Conservation (phyloP, 2,888 invertebrate species). For the Drosophila paucipuncta region DNA sequence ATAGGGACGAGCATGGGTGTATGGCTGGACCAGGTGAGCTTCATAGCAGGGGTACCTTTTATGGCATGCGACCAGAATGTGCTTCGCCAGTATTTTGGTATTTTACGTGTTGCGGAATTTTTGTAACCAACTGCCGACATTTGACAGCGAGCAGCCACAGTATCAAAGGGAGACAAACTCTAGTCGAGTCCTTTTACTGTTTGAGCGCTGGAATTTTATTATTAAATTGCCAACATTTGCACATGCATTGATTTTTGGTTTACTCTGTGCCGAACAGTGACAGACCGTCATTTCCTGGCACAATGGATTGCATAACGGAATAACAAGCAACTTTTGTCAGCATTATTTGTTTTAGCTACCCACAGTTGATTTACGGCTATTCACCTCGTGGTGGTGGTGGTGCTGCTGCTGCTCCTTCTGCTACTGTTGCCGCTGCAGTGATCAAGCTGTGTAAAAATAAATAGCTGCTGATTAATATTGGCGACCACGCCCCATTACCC, state of each 20-base stretch:
- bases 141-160: constrained; percentile 37
- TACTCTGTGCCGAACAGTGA: constrained; percentile 7
- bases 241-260: constrained; percentile 44
- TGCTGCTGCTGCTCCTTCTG: neutral
- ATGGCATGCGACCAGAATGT: constrained; percentile 61
- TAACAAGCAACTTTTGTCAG: constrained; percentile 50
- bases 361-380: constrained; percentile 38
- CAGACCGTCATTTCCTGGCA: constrained; percentile 38
- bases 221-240: constrained; percentile 68
- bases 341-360: constrained; percentile 43
- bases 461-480: constrained; percentile 58
- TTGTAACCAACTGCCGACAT: constrained; percentile 62
- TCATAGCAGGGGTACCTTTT: constrained; percentile 12
- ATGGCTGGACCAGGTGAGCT: constrained; percentile 29
- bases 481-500: constrained; percentile 59
- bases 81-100: constrained; percentile 48
- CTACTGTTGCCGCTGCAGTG: neutral
- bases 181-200: constrained; percentile 6
- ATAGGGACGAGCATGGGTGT: constrained; percentile 11
- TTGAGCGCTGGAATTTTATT: constrained; percentile 63
- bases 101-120: constrained; percentile 74
- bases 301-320: constrained; percentile 41
- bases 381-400: neutral
- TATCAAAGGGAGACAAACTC: constrained; percentile 52
- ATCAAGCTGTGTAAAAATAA: constrained; percentile 33